Conservation (phyloP, 1,140 invertebrate species). For the Drosophila pachea region DNA sequence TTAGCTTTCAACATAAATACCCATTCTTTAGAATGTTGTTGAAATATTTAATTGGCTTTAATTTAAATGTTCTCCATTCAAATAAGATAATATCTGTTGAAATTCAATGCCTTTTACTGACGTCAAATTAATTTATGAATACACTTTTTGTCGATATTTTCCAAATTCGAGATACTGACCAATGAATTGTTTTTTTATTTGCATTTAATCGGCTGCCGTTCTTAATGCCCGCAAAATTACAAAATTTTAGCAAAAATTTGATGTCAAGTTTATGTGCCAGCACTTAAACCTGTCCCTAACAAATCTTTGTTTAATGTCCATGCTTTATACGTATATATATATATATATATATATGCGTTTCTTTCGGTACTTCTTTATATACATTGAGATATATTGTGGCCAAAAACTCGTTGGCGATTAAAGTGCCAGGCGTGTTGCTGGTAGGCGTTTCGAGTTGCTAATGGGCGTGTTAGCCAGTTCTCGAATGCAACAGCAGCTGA, state of each 20-base stretch:
- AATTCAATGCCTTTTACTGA: too few relatives aligned
- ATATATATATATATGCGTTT: constrained; percentile 19
- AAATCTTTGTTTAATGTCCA: constrained; percentile 23
- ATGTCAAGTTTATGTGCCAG: constrained; percentile 40
- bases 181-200: background rate
- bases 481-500: constrained; percentile 28
- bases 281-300: constrained; percentile 21
- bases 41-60: too few relatives aligned
- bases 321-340: constrained; percentile 1
- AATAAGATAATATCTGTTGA: too few relatives aligned
- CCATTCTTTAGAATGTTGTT: too few relatives aligned
- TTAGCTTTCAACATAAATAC: too few relatives aligned
- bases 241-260: constrained; percentile 10
- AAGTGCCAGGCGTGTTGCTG: constrained; percentile 25
- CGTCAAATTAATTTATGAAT: background rate
- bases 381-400: constrained; percentile 29
- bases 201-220: background rate
- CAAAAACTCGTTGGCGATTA: constrained; percentile 34
- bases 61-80: too few relatives aligned
- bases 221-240: background rate
- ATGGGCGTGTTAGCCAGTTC: constrained; percentile 62
- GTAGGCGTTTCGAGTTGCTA: constrained; percentile 32
- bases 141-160: background rate
- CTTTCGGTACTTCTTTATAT: constrained; percentile 8
- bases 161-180: background rate